Percentiles rank a stretch among this genome's conserved stretches.
These are phyloP conservation scores for Autographa gamma DNA, from an alignment of 2,888 invertebrate genomes.

Conservation along the genomic window DNA sequence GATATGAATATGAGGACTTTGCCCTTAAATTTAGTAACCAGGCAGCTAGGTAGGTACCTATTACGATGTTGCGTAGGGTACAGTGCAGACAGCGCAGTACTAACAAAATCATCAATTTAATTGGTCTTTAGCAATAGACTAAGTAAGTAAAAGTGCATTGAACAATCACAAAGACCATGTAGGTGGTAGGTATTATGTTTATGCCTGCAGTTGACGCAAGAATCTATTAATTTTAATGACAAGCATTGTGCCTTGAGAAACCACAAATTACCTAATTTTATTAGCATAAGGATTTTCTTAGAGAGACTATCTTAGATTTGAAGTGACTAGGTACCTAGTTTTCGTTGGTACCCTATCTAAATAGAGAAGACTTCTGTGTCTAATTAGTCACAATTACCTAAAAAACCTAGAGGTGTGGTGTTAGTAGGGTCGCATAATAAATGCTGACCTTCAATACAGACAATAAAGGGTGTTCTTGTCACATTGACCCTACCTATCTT, in stretches of 20 bases:
- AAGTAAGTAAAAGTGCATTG: neutral
- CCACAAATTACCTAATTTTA: neutral
- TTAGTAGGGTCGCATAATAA: too few species aligned
- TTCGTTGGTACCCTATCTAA: too few species aligned
- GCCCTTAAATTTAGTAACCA: neutral
- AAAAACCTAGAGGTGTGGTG: too few species aligned
- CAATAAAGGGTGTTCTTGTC: too few species aligned
- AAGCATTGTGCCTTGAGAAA: neutral
- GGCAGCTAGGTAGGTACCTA: neutral
- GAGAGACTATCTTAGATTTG: too few species aligned
- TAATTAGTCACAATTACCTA: too few species aligned
- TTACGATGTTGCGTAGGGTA: neutral
- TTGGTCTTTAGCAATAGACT: neutral
- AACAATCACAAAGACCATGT: neutral
- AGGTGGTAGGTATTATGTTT: neutral
- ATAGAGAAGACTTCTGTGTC: too few species aligned
- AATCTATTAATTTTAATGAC: neutral
- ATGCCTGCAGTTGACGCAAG: conserved; percentile 8
- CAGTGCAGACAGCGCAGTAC: neutral
- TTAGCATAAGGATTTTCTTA: too few species aligned
- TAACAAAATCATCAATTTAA: neutral
- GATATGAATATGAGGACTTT: too few species aligned
- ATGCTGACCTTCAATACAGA: too few species aligned
- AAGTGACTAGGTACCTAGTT: too few species aligned
- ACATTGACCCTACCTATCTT: too few species aligned